Evolutionary conservation across 2,888 invertebrate genomes (phyloP).

Genomic region (Drosophila suboccidentalis): DNA sequence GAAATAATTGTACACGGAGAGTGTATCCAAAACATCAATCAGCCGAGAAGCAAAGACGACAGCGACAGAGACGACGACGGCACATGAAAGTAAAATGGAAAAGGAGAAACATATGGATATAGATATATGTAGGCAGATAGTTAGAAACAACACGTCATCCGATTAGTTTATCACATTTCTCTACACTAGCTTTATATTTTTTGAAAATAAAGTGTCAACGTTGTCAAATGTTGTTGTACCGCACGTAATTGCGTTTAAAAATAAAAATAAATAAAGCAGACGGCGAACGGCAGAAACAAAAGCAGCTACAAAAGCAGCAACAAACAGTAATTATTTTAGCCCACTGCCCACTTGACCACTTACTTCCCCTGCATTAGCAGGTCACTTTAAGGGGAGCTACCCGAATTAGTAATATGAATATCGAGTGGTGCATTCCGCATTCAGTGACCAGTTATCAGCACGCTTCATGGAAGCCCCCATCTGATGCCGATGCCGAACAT

Average conservation of each 20-base stretch:
- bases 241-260: constrained; percentile 78
- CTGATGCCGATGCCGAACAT: not conserved
- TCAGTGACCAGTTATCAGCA: not conserved
- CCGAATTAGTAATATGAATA: not conserved
- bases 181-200: constrained; percentile 29
- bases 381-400: constrained; percentile 3
- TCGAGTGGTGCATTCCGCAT: constrained; percentile 1
- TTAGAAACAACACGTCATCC: constrained; percentile 49
- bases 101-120: constrained; percentile 16
- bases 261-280: constrained; percentile 71
- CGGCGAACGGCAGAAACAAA: constrained; percentile 16
- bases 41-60: constrained; percentile 27
- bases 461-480: constrained; percentile 8
- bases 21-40: constrained; percentile 76
- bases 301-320: constrained; percentile 43
- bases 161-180: constrained; percentile 73
- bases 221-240: constrained; percentile 40
- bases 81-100: constrained; percentile 61
- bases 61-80: constrained; percentile 20
- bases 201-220: constrained; percentile 51
- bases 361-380: not conserved
- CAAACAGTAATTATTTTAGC: constrained; percentile 25
- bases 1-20: constrained; percentile 6
- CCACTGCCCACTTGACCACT: not conserved
- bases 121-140: constrained; percentile 34